Percentiles rank a stretch among this genome's conserved stretches.
Conservation (phyloP, 2,797 vertebrate species). For the Hydrolagus colliei region DNA sequence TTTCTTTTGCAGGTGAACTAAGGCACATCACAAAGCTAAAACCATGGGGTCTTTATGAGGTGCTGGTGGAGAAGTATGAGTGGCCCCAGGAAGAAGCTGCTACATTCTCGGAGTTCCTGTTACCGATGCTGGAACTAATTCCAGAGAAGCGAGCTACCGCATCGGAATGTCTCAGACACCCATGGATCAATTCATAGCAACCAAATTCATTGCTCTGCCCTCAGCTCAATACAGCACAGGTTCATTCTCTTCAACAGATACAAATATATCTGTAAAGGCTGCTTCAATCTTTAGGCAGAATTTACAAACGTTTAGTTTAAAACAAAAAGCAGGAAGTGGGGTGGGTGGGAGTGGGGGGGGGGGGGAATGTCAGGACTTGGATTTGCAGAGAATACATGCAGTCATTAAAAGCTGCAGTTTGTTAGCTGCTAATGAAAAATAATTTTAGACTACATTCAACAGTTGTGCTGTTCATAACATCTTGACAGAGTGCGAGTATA, state of each 20-base stretch:
- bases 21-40: conserved; percentile 97
- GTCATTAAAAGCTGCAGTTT: conserved; percentile 13
- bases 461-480: conserved; percentile 24
- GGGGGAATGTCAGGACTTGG: conserved; percentile 16
- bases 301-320: conserved; percentile 16
- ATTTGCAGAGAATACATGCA: conserved; percentile 4
- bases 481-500: conserved; percentile 26
- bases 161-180: conserved; percentile 83
- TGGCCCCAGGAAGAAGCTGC: conserved; percentile 86
- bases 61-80: conserved; percentile 91
- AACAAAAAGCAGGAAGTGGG: background rate
- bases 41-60: conserved; percentile 88
- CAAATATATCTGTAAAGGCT: conserved; percentile 19
- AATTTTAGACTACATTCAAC: conserved; percentile 28
- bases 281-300: conserved; percentile 24
- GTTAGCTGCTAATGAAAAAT: conserved; percentile 29
- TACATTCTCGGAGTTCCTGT: conserved; percentile 83
- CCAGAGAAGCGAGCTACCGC: conserved; percentile 88
- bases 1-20: conserved; percentile 72
- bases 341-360: background rate
- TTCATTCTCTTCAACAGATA: conserved; percentile 25
- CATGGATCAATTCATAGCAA: conserved; percentile 77
- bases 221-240: background rate
- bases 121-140: conserved; percentile 92
- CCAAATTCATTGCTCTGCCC: conserved; percentile 15